phyloP scores from a whole-genome alignment of 2,113 vertebrate genomes.

The Mirza zaza region DNA sequence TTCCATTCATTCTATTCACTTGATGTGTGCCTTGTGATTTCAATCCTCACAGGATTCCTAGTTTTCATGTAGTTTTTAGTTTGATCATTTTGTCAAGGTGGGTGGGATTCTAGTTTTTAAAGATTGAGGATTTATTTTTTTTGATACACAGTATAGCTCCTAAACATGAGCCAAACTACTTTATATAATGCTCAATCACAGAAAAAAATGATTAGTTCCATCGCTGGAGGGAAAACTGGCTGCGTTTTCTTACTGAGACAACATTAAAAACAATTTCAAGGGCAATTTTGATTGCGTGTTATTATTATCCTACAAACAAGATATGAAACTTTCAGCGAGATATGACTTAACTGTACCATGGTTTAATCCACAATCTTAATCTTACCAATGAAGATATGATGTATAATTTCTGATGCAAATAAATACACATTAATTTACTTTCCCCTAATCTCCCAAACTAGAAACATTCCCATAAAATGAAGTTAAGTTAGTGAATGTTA shows the following conservation, averaged over 20 bases:
- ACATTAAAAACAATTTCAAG: conserved; percentile 45
- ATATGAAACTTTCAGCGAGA: not conserved
- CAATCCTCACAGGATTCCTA: not conserved
- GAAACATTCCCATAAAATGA: conserved; percentile 12
- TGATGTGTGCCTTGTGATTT: not conserved
- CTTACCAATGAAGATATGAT: not conserved
- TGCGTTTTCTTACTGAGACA: not conserved
- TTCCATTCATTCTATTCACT: not conserved
- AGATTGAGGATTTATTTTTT: not conserved
- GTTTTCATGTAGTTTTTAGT: conserved; percentile 7
- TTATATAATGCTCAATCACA: not conserved
- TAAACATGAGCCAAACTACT: conserved; percentile 39
- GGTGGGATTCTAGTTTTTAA: conserved; percentile 25
- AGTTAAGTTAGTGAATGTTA: not conserved
- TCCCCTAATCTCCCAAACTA: not conserved
- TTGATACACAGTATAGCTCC: not conserved
- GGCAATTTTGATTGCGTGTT: not conserved
- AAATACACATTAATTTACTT: not conserved
- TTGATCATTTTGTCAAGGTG: conserved; percentile 33
- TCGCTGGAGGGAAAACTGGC: not conserved
- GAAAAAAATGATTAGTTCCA: conserved; percentile 39
- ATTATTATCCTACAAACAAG: conserved; percentile 37
- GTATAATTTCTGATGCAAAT: not conserved
- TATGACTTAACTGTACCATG: not conserved
- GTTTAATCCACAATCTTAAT: not conserved